phyloP scores from a whole-genome alignment of 1,140 invertebrate species.

The Scaptomyza montana region DNA sequence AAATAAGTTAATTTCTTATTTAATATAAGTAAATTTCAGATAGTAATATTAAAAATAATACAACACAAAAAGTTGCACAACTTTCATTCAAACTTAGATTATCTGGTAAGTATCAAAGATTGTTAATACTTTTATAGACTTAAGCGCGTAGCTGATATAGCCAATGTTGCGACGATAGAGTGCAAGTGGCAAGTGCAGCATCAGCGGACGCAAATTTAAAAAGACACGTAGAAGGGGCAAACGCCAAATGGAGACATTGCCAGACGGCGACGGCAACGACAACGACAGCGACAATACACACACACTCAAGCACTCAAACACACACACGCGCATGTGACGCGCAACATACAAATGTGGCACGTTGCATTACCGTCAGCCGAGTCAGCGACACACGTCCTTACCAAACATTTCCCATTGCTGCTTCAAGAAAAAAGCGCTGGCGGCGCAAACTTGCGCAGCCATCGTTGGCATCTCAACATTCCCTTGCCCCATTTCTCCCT shows the following conservation, averaged over 20 bases:
- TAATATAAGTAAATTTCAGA: too few relatives aligned
- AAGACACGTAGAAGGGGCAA: slow-evolving; percentile 53
- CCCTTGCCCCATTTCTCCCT: neutral
- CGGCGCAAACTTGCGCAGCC: slow-evolving; percentile 15
- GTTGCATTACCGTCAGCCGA: slow-evolving; percentile 28
- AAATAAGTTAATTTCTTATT: too few relatives aligned
- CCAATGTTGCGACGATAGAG: neutral
- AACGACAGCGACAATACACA: slow-evolving; percentile 24
- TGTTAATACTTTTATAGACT: neutral
- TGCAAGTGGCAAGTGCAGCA: slow-evolving; percentile 41
- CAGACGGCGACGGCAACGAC: slow-evolving; percentile 37
- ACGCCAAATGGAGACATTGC: slow-evolving; percentile 47
- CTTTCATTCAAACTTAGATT: too few relatives aligned
- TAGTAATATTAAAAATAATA: too few relatives aligned
- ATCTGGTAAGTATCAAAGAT: too few relatives aligned
- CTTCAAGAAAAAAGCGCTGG: slow-evolving; percentile 41
- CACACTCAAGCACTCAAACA: slow-evolving; percentile 1
- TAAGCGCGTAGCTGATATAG: neutral
- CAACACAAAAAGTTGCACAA: too few relatives aligned
- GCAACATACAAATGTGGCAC: slow-evolving; percentile 20
- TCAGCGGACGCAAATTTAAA: slow-evolving; percentile 42
- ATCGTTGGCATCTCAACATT: slow-evolving; percentile 1
- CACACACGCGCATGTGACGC: slow-evolving; percentile 1
- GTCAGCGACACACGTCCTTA: slow-evolving; percentile 33
- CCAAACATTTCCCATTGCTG: slow-evolving; percentile 21